Conservation (phyloP, 2,113 vertebrate species). For the Laticauda laticaudata region DNA sequence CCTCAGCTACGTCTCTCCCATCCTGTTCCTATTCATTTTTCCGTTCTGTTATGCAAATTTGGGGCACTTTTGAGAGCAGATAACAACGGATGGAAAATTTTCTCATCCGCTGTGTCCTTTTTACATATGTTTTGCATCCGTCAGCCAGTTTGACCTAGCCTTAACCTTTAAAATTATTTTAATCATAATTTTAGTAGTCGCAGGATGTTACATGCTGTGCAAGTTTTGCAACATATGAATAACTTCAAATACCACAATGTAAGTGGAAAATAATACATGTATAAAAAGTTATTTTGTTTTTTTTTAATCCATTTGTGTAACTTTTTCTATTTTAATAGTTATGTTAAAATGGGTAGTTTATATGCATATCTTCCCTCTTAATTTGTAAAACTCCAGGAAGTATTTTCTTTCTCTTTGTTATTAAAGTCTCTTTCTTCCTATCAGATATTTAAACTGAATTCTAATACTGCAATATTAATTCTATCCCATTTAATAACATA, state of each 20-base stretch:
- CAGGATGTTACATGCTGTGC: background rate
- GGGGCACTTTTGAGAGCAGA: no score
- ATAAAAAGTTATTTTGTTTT: background rate
- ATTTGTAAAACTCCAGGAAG: constrained; percentile 11
- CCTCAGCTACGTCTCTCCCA: no score
- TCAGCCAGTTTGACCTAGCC: no score
- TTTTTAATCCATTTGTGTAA: background rate
- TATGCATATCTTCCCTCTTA: constrained; percentile 7
- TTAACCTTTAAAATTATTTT: background rate
- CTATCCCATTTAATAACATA: background rate
- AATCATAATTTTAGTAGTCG: constrained; percentile 4
- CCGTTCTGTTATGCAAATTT: no score
- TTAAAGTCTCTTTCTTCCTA: background rate
- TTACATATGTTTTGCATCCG: no score
- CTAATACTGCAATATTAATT: constrained; percentile 13
- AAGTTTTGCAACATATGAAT: constrained; percentile 2
- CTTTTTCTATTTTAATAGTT: background rate
- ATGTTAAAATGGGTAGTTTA: background rate
- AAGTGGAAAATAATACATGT: background rate
- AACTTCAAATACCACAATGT: background rate
- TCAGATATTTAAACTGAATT: constrained; percentile 4
- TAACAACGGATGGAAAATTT: no score
- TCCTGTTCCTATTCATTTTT: no score
- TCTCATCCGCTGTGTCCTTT: no score
- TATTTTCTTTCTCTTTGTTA: background rate